A percentile compares a stretch with the other conserved stretches of the same genome.
Evolutionary conservation across 2,888 invertebrate species (phyloP).

Genomic region (Pseudococcus viburni): DNA sequence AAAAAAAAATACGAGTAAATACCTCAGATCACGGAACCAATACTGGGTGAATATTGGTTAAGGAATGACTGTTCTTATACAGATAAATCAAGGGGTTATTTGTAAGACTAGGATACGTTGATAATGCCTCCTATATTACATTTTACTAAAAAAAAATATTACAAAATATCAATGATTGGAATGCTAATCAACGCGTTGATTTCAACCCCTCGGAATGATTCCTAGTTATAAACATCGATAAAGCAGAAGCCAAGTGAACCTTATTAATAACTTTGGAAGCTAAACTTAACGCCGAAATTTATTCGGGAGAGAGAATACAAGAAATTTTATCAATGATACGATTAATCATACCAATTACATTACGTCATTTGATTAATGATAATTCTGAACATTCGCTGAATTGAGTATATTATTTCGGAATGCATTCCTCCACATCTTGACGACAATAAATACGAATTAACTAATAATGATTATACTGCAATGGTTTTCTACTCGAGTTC

Average conservation of each 20-base stretch:
- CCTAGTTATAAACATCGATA: neutral
- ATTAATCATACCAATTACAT: neutral
- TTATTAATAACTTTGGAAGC: constrained; percentile 32
- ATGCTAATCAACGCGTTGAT: constrained; percentile 39
- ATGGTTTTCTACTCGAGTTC: neutral
- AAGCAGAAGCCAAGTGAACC: constrained; percentile 23
- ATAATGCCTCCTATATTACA: constrained; percentile 21
- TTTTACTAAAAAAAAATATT: neutral
- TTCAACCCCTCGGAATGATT: constrained; percentile 43
- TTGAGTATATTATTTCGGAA: neutral
- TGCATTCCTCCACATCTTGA: neutral
- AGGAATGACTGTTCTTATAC: constrained; percentile 12
- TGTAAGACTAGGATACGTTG: constrained; percentile 44
- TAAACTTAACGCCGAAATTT: constrained; percentile 4
- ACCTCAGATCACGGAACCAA: constrained; percentile 41
- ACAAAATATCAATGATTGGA: constrained; percentile 1
- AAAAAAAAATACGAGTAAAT: constrained; percentile 16
- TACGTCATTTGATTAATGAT: constrained; percentile 10
- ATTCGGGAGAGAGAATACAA: neutral
- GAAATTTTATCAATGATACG: neutral
- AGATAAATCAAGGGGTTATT: constrained; percentile 30
- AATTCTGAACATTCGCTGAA: neutral
- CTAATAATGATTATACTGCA: neutral
- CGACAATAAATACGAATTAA: neutral
- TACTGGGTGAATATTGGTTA: neutral